Base-by-base conservation (phyloP, 2,797 vertebrate genomes). In the Clarias platycephalus region DNA sequence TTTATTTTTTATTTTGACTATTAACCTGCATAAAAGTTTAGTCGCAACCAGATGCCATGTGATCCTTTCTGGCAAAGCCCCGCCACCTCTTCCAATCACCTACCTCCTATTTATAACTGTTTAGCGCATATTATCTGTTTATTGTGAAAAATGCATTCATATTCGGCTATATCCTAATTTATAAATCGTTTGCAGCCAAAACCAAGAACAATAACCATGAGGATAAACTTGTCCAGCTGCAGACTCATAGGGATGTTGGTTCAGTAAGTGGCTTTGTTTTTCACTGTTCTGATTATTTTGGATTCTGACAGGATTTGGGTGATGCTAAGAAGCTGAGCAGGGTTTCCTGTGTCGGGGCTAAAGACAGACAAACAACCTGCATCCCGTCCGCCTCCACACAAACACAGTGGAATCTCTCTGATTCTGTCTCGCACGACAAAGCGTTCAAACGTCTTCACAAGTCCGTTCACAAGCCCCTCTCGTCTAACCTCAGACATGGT, bases 301-400 rank as follows among this genome's bases (percentile, higher is more conserved):
- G 44, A 80, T 83, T 83, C 16, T 84, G 63, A 88, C 87, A 89
- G 87, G 86, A 89, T 88, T 85, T 84, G 82, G 68, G 79, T 83
- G 80, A 84, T 86, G 79, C 86, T 76, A 60, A 82, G 79, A 81
- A 80, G 82, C 82, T 49, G 80, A 86, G 83, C 82, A 71, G 78
- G 84, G 86, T 90, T 94, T 95, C 95, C 94, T 92, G 92, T 92
- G 86, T 91, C 87, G 85, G 90, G 83, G 87, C 83, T 83, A 74
- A 88, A 91, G 80, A 44, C 88, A 84, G 88, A 93, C 93, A 94
- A 94, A 93, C 92, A 89, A 72, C 88, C 93, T 90, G 91, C 88
- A 76, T 93, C 93, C 92, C 91, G 92, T 95, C 94, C 94, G 92
- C 86, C 88, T 70, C 80, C 89, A 90, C 92, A 94, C 94, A 94